Percentiles rank a stretch among this genome's conserved stretches.
These are phyloP conservation scores for Leptinotarsa juncta DNA, from an alignment of 2,888 invertebrate genomes.

Conservation along the genomic window DNA sequence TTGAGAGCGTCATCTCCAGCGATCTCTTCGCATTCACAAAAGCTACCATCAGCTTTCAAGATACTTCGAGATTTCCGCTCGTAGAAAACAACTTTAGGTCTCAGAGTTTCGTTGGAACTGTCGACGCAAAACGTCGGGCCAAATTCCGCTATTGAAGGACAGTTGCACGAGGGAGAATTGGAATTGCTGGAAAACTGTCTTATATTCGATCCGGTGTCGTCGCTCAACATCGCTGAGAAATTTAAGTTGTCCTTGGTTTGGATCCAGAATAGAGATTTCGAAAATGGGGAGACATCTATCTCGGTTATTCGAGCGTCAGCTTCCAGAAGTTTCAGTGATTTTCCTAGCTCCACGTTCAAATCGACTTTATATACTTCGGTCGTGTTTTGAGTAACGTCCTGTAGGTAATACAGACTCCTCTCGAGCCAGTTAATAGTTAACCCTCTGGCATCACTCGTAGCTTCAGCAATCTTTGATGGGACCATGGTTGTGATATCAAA, in stretches of 20 bases:
- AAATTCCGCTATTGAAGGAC: conserved; percentile 73
- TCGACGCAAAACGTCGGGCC: conserved; percentile 77
- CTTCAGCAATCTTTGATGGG: conserved; percentile 69
- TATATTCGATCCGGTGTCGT: conserved; percentile 70
- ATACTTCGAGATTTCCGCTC: conserved; percentile 73
- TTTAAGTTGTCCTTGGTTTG: conserved; percentile 73
- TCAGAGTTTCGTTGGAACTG: conserved; percentile 69
- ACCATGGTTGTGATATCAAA: conserved; percentile 69
- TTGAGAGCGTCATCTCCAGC: conserved; percentile 58
- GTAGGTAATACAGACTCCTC: conserved; percentile 85
- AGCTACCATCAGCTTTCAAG: conserved; percentile 74
- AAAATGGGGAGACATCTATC: conserved; percentile 80
- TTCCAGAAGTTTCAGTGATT: conserved; percentile 68
- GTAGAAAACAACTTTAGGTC: conserved; percentile 73
- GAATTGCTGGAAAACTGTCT: conserved; percentile 69
- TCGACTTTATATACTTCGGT: conserved; percentile 75
- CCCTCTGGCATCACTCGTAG: conserved; percentile 73
- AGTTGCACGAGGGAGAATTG: conserved; percentile 69
- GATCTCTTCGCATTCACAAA: conserved; percentile 74
- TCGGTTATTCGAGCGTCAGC: conserved; percentile 72
- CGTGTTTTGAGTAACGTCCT: conserved; percentile 65
- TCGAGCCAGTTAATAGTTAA: conserved; percentile 90
- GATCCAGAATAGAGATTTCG: conserved; percentile 82
- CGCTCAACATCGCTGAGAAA: conserved; percentile 74
- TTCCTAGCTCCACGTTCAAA: conserved; percentile 72